These are phyloP conservation scores for Halesus radiatus DNA, from an alignment of 1,140 invertebrate species.

Conservation along the genomic window DNA sequence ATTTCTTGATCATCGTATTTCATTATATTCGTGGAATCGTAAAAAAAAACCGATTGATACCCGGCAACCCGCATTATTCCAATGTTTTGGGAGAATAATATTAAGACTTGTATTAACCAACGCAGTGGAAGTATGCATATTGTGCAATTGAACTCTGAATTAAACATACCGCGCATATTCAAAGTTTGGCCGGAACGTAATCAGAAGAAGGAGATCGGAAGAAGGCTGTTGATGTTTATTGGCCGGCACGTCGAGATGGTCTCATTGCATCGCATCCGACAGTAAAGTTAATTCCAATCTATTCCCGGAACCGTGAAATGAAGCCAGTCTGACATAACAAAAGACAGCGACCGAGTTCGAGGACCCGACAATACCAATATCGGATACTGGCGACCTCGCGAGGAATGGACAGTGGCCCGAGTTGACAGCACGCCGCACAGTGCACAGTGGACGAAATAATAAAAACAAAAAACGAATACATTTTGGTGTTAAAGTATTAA, in stretches of 20 bases:
- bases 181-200: too few species aligned
- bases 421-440: too few species aligned
- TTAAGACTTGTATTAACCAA: too few species aligned
- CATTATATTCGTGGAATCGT: constrained; percentile 5
- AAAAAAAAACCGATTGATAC: neutral
- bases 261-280: neutral
- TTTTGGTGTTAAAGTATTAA: too few species aligned
- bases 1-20: neutral
- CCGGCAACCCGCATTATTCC: neutral
- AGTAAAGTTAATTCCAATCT: constrained; percentile 51
- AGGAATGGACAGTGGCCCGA: neutral
- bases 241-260: neutral
- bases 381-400: constrained; percentile 24
- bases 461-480: too few species aligned
- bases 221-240: too few species aligned
- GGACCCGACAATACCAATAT: constrained; percentile 50
- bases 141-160: too few species aligned
- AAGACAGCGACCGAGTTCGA: constrained; percentile 45
- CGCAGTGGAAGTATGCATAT: too few species aligned
- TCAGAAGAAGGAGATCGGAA: too few species aligned
- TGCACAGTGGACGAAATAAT: constrained; percentile 14
- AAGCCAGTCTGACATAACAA: constrained; percentile 24
- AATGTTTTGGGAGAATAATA: too few species aligned
- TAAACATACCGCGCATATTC: too few species aligned
- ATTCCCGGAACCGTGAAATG: constrained; percentile 55